A percentile compares a stretch with the other conserved stretches of the same genome.
These are phyloP conservation scores for Dermolepida albohirtum DNA, from an alignment of 2,888 invertebrate species.

Conservation along the genomic window DNA sequence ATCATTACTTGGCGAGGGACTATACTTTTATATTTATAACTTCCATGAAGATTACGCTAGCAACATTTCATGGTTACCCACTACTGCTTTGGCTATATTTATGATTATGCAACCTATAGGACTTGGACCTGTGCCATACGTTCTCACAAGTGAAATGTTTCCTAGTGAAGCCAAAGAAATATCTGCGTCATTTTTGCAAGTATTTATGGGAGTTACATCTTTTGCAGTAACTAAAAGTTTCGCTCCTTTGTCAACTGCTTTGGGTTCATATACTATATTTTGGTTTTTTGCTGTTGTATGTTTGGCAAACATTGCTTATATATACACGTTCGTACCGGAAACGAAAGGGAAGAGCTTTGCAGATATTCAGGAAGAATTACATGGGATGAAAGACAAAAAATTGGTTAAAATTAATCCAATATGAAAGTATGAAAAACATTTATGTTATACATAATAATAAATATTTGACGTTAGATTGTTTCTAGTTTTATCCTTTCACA, in stretches of 20 bases:
- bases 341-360: conserved; percentile 73
- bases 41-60: conserved; percentile 60
- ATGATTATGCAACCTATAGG: conserved; percentile 71
- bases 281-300: conserved; percentile 70
- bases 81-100: conserved; percentile 70
- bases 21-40: conserved; percentile 70
- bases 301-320: conserved; percentile 69
- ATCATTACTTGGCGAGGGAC: conserved; percentile 66
- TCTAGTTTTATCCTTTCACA: no score
- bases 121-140: conserved; percentile 71
- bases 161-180: conserved; percentile 73
- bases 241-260: conserved; percentile 68
- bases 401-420: no score
- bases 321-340: conserved; percentile 71
- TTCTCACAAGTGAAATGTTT: conserved; percentile 74
- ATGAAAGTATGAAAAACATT: no score
- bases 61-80: conserved; percentile 67
- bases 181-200: conserved; percentile 71
- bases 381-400: no score
- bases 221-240: conserved; percentile 72
- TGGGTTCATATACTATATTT: conserved; percentile 71
- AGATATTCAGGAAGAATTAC: conserved; percentile 65
- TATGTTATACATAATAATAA: no score
- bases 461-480: no score
- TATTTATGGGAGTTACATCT: conserved; percentile 69